phyloP scores from a whole-genome alignment of 1,140 invertebrate species.

The Gonatopus flavifemur region DNA sequence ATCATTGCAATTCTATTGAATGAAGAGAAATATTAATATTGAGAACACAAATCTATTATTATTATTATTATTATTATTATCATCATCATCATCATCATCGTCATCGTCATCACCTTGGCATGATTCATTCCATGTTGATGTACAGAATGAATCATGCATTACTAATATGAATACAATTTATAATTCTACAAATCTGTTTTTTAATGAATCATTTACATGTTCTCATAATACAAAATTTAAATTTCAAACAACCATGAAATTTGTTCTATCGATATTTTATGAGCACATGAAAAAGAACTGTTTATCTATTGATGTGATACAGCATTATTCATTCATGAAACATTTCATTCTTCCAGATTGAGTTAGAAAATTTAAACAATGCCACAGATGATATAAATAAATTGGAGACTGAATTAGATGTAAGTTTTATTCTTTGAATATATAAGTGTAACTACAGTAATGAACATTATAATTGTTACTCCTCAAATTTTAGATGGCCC shows the following conservation, averaged over 20 bases:
- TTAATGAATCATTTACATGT: too few species aligned
- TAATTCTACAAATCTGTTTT: not conserved
- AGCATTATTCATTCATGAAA: constrained; percentile 1
- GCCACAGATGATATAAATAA: constrained; percentile 95
- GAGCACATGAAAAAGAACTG: not conserved
- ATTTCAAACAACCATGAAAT: not conserved
- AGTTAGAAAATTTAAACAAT: constrained; percentile 91
- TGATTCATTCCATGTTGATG: too few species aligned
- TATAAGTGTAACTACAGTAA: too few species aligned
- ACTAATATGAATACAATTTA: not conserved
- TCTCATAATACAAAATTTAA: too few species aligned
- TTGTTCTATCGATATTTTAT: not conserved
- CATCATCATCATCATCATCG: too few species aligned
- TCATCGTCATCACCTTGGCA: too few species aligned
- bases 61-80: too few species aligned
- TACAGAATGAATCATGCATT: not conserved
- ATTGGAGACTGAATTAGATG: constrained; percentile 90
- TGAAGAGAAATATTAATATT: not conserved
- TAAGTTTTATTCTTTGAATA: constrained; percentile 61
- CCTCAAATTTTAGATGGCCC: constrained; percentile 71
- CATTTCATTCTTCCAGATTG: constrained; percentile 67
- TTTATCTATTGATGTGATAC: constrained; percentile 1
- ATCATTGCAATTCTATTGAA: constrained; percentile 14
- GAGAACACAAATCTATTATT: not conserved
- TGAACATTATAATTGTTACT: too few species aligned